phyloP scores from a whole-genome alignment of 1,140 invertebrate genomes.

The Drosophila parvula region DNA sequence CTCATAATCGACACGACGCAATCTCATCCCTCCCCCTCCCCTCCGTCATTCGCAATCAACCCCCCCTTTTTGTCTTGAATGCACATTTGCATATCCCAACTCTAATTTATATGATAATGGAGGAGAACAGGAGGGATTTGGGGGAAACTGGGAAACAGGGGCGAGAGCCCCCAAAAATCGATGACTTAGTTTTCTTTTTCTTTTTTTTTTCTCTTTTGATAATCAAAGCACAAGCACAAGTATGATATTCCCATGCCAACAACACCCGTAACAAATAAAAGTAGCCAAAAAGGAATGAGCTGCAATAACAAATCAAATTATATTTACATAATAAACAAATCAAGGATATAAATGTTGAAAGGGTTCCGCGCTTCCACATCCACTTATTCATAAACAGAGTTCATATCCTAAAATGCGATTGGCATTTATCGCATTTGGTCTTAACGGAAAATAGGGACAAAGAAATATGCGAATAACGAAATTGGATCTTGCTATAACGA shows the following conservation, averaged over 20 bases:
- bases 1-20: conserved; percentile 44
- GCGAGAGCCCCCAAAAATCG: conserved; percentile 41
- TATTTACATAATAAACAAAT: conserved; percentile 76
- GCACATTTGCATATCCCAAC: conserved; percentile 73
- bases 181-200: conserved; percentile 46
- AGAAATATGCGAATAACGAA: conserved; percentile 7
- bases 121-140: conserved; percentile 31
- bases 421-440: conserved; percentile 14
- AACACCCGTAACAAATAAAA: conserved; percentile 59
- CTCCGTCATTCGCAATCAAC: conserved; percentile 23
- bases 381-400: conserved; percentile 17
- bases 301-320: conserved; percentile 77
- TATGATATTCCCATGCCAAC: conserved; percentile 64
- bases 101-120: conserved; percentile 78
- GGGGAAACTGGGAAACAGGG: not conserved
- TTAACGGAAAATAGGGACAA: conserved; percentile 7
- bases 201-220: conserved; percentile 7
- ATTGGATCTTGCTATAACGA: conserved; percentile 7
- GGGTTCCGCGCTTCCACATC: not conserved
- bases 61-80: conserved; percentile 37
- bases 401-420: conserved; percentile 36
- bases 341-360: conserved; percentile 42
- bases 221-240: conserved; percentile 14
- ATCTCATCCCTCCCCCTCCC: not conserved
- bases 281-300: conserved; percentile 38